Percentiles rank a stretch among this genome's conserved stretches.
phyloP scores from a whole-genome alignment of 2,797 vertebrate species.

The Sparus aurata region DNA sequence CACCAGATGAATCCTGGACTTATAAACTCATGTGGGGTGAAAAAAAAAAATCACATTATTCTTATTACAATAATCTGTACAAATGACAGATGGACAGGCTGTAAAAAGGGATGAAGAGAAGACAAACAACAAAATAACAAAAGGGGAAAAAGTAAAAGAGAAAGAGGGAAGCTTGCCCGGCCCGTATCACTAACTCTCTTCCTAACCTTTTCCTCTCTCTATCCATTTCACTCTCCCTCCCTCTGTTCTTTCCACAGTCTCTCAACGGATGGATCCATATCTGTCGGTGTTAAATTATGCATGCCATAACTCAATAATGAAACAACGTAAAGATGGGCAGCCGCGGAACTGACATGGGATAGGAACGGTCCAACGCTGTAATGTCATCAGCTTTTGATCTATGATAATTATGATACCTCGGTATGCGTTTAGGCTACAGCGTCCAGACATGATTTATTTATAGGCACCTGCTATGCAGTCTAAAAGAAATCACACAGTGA shows the following conservation, averaged over 20 bases:
- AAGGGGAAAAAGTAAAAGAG: constrained; percentile 24
- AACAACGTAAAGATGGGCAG: constrained; percentile 84
- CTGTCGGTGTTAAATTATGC: constrained; percentile 85
- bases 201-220: constrained; percentile 32
- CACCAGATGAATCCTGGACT: neutral
- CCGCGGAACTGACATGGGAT: constrained; percentile 81
- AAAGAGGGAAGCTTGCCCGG: constrained; percentile 27
- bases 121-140: constrained; percentile 33
- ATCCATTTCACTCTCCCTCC: constrained; percentile 57
- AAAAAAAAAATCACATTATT: neutral
- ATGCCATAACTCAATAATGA: constrained; percentile 87
- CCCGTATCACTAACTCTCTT: constrained; percentile 40
- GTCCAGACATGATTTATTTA: constrained; percentile 84
- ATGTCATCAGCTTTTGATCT: constrained; percentile 87
- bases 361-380: constrained; percentile 80
- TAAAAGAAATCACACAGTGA: constrained; percentile 70
- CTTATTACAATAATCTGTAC: neutral
- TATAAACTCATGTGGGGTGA: neutral
- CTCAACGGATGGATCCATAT: constrained; percentile 84
- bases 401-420: constrained; percentile 87
- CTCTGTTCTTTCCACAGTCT: constrained; percentile 74
- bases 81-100: neutral
- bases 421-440: constrained; percentile 83
- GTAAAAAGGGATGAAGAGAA: neutral
- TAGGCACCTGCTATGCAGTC: constrained; percentile 71